Percentiles rank a stretch among this genome's conserved stretches.
These are phyloP conservation scores for Hylaea fasciaria DNA, from an alignment of 2,888 invertebrate genomes.

Conservation along the genomic window DNA sequence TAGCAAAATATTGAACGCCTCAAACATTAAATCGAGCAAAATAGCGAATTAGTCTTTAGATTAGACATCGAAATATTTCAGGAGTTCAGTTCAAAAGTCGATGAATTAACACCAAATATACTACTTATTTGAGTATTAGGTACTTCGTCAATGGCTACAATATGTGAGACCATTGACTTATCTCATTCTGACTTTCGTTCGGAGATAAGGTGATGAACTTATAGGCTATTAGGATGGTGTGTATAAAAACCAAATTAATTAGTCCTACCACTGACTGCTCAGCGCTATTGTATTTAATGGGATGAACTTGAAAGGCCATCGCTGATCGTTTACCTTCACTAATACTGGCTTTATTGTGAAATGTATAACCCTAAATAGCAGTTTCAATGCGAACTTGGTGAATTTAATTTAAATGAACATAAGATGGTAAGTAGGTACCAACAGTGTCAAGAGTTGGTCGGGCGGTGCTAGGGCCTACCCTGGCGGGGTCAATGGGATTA, in stretches of 20 bases:
- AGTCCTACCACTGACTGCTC: constrained; percentile 8
- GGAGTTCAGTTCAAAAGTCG: constrained; percentile 29
- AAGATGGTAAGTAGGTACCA: no score
- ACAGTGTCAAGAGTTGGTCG: no score
- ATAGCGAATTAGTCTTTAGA: constrained; percentile 2
- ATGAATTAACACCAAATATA: constrained; percentile 13
- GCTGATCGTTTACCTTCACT: background rate
- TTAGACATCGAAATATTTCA: constrained; percentile 22
- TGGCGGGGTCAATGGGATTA: no score
- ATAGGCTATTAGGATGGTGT: constrained; percentile 13
- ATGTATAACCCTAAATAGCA: background rate
- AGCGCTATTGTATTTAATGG: constrained; percentile 1
- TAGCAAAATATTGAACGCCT: constrained; percentile 41
- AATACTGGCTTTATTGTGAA: background rate
- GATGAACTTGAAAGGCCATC: constrained; percentile 5
- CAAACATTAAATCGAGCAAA: constrained; percentile 41
- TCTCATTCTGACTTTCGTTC: constrained; percentile 40
- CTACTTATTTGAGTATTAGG: no score
- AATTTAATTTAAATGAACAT: no score
- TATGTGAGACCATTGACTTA: constrained; percentile 40
- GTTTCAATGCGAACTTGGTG: background rate
- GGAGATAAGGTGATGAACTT: constrained; percentile 39
- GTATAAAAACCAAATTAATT: constrained; percentile 22
- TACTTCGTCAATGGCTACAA: background rate
- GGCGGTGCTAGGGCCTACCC: no score